Evolutionary conservation across 2,797 vertebrate genomes (phyloP), one percentile per base, ranked within the genome.

Genomic region (Aphelocoma californica): DNA sequence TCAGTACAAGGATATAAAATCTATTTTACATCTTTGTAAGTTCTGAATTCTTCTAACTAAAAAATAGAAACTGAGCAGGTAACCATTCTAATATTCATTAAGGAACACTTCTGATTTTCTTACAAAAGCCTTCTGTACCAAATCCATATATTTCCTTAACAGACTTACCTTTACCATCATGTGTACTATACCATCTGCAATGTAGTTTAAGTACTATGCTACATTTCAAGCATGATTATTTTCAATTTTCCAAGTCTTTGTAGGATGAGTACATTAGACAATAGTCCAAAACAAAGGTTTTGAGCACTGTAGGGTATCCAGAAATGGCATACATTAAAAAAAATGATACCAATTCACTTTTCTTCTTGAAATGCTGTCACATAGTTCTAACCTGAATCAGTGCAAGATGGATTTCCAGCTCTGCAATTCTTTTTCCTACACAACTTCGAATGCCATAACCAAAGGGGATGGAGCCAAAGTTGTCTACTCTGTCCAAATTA

Each of bases 401-500:
- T 48, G 97, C 97, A 45, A 99, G 98, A 95, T 99, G 98, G 97
- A 99, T 98, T 98, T 99, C 99, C 81, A 99, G 92, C 94, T 99
- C 99, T 26, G 99, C 99, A 62, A 99, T 97, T 96, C 99, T 98
- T 94, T 96, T 98, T 87, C 99, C 99, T 18, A 99, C 98, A 90
- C 99, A 99, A 92, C 99, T 99, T 92, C 99, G 98, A 95, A 99
- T 98, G 57, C 99, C 99, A 5, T 99, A 99, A 84, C 99, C 99
- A 83, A 99, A 99, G 25, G 99, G 99, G 94, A 99, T 98, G 7
- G 99, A 99, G 92, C 99, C 99, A 87, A 99, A 99, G 97, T 99
- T 99, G 85, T 99, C 99, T 2, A 99, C 98, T 18, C 98, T 98
- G 96, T 98, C 98, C 31, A 98, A 97, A 84, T 97, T 81, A 61